Percentiles rank a stretch among this genome's conserved stretches.
Conservation (phyloP, 2,797 vertebrate genomes). For the Dendrocincla tyrannina region DNA sequence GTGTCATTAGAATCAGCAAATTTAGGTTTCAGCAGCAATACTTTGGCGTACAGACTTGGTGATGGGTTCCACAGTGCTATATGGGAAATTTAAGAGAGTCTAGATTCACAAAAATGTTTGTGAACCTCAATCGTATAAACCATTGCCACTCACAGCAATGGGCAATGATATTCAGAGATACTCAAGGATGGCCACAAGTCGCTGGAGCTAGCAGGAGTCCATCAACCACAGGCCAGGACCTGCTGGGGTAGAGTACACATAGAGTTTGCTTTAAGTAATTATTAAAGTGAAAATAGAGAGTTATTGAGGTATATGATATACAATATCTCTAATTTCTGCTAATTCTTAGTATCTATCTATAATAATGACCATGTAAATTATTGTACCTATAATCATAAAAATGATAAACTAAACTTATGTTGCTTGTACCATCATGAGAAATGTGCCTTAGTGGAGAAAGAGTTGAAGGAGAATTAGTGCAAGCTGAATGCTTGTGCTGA, state of each 20-base stretch:
- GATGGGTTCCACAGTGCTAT: not conserved
- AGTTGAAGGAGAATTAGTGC: not conserved
- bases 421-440: not conserved
- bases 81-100: not conserved
- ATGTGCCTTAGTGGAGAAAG: not conserved
- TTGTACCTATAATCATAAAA: not conserved
- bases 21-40: not conserved
- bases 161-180: not conserved
- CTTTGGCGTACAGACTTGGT: not conserved
- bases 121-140: fast-evolving
- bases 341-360: not conserved
- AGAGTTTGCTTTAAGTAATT: not conserved
- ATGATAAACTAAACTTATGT: not conserved
- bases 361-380: not conserved
- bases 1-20: not conserved
- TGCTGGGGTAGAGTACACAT: not conserved
- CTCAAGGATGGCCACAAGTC: not conserved
- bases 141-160: fast-evolving
- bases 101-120: not conserved
- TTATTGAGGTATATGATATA: not conserved
- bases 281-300: not conserved
- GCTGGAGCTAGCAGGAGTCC: not conserved
- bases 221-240: not conserved
- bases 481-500: not conserved
- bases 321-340: not conserved